Conservation (phyloP, 2,888 invertebrate species). For the Drosophila ochracea region DNA sequence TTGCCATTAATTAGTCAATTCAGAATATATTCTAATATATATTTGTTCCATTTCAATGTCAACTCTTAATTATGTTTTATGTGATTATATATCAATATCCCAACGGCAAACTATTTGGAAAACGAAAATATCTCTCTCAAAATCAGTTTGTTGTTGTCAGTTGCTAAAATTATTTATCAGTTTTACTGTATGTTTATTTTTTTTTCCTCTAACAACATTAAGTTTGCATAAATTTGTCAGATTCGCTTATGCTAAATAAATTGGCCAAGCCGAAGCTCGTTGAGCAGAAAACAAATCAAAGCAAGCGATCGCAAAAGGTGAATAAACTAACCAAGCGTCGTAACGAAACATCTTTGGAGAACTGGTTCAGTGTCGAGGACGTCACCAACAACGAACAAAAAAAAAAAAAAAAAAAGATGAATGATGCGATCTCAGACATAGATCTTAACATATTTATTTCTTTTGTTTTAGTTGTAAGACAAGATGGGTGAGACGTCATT, state of each 20-base stretch:
- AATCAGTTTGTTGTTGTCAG: neutral
- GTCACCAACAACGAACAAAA: constrained; percentile 49
- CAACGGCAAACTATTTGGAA: constrained; percentile 23
- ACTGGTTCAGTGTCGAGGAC: constrained; percentile 79
- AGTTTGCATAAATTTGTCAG: constrained; percentile 45
- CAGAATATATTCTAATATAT: neutral
- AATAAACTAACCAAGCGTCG: constrained; percentile 60
- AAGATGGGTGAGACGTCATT: constrained; percentile 43
- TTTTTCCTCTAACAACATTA: neutral
- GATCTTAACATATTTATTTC: constrained; percentile 16
- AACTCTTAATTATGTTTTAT: constrained; percentile 17
- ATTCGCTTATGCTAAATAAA: constrained; percentile 53
- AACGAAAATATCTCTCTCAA: neutral
- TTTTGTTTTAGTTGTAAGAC: constrained; percentile 27
- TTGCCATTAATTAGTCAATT: neutral
- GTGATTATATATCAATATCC: constrained; percentile 25
- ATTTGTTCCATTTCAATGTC: constrained; percentile 41
- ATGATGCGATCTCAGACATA: constrained; percentile 30
- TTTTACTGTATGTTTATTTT: constrained; percentile 20
- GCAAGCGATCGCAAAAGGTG: constrained; percentile 63
- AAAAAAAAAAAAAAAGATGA: constrained; percentile 40
- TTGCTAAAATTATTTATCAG: constrained; percentile 14
- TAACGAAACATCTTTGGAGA: constrained; percentile 54
- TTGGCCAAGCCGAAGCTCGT: constrained; percentile 39
- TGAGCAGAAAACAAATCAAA: constrained; percentile 52